phyloP scores from a whole-genome alignment of 2,797 vertebrate species.

The Eulemur rubriventer region DNA sequence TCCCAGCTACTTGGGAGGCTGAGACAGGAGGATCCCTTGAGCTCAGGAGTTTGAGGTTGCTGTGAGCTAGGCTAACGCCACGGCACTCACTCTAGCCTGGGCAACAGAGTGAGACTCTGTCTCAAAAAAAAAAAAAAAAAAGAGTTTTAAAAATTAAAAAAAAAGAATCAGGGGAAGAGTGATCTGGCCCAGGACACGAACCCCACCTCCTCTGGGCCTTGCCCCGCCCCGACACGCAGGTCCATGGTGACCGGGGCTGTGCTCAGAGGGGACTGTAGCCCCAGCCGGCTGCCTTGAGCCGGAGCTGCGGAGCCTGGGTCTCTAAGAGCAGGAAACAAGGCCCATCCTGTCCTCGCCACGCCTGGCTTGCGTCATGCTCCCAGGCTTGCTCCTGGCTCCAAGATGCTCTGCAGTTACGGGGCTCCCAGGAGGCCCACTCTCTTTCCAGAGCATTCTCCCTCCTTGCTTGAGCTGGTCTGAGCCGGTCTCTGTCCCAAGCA shows the following conservation, averaged over 20 bases:
- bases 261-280: too few relatives aligned
- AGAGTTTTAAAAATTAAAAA: too few relatives aligned
- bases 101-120: too few relatives aligned
- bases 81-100: too few relatives aligned
- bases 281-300: too few relatives aligned
- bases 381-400: background rate
- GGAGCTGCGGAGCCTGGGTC: too few relatives aligned
- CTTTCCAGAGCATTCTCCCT: too few relatives aligned
- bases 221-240: accelerated
- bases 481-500: background rate
- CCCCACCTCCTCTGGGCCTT: accelerated
- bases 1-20: too few relatives aligned
- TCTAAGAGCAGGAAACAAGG: background rate
- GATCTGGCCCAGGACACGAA: accelerated
- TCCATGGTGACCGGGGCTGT: accelerated
- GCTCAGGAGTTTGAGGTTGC: too few relatives aligned
- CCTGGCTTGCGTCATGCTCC: background rate
- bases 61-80: too few relatives aligned
- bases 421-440: accelerated
- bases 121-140: too few relatives aligned
- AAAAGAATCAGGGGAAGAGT: background rate
- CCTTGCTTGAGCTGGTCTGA: background rate
- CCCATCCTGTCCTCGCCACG: accelerated
- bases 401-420: accelerated
- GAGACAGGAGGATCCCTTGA: too few relatives aligned